Conservation (phyloP, 1,140 invertebrate species). For the Pseudomyrmex gracilis region DNA sequence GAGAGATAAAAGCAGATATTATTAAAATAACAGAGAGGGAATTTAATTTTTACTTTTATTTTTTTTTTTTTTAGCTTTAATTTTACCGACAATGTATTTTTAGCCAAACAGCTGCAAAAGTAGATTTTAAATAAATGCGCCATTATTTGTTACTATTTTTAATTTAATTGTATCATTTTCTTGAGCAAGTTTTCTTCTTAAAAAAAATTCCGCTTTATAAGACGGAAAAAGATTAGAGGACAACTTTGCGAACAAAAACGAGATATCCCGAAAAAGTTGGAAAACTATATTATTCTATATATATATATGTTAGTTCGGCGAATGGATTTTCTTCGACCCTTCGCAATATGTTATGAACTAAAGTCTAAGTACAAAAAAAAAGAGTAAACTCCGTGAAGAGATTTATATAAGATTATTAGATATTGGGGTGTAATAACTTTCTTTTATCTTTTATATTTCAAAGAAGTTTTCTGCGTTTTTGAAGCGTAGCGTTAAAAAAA, state of each 20-base stretch:
- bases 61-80: not conserved
- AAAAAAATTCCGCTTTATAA: not conserved
- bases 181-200: not conserved
- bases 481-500: not conserved
- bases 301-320: too few species aligned
- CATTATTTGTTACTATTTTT: not conserved
- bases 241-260: not conserved
- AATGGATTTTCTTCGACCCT: not conserved
- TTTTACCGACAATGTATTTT: not conserved
- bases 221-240: not conserved
- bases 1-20: too few species aligned
- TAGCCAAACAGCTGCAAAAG: not conserved
- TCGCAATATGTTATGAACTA: conserved; percentile 9
- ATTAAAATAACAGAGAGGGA: too few species aligned
- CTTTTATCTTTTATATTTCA: too few species aligned
- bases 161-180: not conserved
- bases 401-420: too few species aligned
- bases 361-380: not conserved
- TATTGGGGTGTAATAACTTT: too few species aligned
- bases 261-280: not conserved
- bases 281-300: not conserved
- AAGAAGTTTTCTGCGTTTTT: not conserved
- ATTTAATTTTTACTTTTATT: not conserved
- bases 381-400: too few species aligned
- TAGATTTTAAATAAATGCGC: too few species aligned